Evolutionary conservation across 2,888 invertebrate species (phyloP).

Genomic region (Pollenia angustigena): DNA sequence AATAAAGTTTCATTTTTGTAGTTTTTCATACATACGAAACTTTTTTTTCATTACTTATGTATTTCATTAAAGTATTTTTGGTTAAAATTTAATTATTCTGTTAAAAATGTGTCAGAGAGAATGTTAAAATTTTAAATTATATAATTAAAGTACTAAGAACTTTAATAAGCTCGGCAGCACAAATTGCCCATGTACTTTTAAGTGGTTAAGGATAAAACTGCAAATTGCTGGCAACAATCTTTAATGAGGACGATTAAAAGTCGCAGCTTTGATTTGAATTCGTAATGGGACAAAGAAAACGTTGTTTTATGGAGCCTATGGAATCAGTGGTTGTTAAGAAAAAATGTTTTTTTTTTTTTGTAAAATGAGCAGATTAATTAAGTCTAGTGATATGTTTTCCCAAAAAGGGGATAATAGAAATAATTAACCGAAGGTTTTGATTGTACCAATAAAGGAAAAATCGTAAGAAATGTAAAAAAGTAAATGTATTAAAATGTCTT

Average conservation of each 20-base stretch:
- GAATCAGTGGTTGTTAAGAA: not conserved
- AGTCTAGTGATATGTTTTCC: constrained; percentile 11
- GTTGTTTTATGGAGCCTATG: not conserved
- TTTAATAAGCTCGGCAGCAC: not conserved
- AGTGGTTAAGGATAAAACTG: constrained; percentile 62
- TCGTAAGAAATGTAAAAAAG: no score
- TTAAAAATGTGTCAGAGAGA: constrained; percentile 71
- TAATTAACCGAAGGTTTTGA: constrained; percentile 12
- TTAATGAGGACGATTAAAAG: constrained; percentile 54
- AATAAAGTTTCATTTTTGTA: constrained; percentile 69
- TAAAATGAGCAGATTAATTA: constrained; percentile 30
- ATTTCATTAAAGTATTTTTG: constrained; percentile 20
- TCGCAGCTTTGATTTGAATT: constrained; percentile 51
- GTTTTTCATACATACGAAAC: not conserved
- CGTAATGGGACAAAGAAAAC: constrained; percentile 1
- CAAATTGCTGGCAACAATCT: constrained; percentile 59
- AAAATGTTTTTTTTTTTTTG: no score
- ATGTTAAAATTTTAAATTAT: constrained; percentile 72
- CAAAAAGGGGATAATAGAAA: not conserved
- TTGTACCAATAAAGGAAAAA: not conserved
- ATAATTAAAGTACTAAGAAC: constrained; percentile 64
- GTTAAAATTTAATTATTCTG: constrained; percentile 71
- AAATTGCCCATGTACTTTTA: constrained; percentile 42
- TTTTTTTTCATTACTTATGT: not conserved
- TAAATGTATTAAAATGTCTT: no score